Percentiles rank a stretch among this genome's conserved stretches.
phyloP scores from a whole-genome alignment of 2,888 invertebrate species.

The Pollenia angustigena region DNA sequence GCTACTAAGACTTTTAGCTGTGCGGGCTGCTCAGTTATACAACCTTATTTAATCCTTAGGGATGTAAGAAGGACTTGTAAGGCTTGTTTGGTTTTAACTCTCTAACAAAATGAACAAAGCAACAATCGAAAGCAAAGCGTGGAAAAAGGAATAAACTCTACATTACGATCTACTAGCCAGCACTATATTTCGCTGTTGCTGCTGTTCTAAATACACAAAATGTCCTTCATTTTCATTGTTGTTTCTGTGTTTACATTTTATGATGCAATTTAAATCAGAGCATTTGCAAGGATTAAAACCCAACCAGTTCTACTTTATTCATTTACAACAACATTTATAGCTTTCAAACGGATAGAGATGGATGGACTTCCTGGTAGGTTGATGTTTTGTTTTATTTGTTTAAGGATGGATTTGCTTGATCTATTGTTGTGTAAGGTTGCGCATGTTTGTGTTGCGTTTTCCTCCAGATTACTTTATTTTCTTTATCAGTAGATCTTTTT shows the following conservation, averaged over 20 bases:
- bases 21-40: slow-evolving; percentile 44
- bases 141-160: slow-evolving; percentile 29
- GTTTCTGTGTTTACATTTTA: slow-evolving; percentile 63
- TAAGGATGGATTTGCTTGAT: slow-evolving; percentile 19
- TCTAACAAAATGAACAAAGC: neutral
- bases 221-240: slow-evolving; percentile 24
- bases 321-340: neutral
- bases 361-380: slow-evolving; percentile 61
- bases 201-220: slow-evolving; percentile 7
- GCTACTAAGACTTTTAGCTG: slow-evolving; percentile 46
- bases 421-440: slow-evolving; percentile 74
- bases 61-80: neutral
- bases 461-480: neutral
- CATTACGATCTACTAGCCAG: slow-evolving; percentile 37
- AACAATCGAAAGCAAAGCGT: slow-evolving; percentile 21
- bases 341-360: neutral
- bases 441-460: slow-evolving; percentile 69
- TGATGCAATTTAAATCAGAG: slow-evolving; percentile 73
- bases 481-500: neutral
- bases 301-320: slow-evolving; percentile 18
- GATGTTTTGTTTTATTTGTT: slow-evolving; percentile 5
- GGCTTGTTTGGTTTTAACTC: neutral
- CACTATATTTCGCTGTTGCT: slow-evolving; percentile 43
- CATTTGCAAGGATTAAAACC: slow-evolving; percentile 70
- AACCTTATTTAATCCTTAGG: slow-evolving; percentile 55